A percentile compares a stretch with the other conserved stretches of the same genome.
phyloP scores from a whole-genome alignment of 2,113 vertebrate species.

The Rhadina sibilatrix region DNA sequence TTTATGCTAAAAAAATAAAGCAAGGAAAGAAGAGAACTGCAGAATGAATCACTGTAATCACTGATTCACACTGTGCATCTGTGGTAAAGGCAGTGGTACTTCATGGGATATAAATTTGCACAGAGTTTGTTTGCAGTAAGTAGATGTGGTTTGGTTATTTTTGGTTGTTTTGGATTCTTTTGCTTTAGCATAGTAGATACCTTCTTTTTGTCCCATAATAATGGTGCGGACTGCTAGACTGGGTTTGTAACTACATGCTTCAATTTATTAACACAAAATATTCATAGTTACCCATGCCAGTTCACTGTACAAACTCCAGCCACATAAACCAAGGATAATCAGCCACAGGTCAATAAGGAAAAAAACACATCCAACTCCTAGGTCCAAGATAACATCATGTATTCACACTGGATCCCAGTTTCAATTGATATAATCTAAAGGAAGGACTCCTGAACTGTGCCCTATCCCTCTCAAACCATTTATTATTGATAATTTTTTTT shows the following conservation, averaged over 20 bases:
- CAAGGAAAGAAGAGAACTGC: neutral
- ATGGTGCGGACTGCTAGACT: neutral
- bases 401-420: neutral
- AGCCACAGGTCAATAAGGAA: neutral
- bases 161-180: neutral
- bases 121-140: neutral
- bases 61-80: neutral
- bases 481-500: neutral
- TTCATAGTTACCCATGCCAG: neutral
- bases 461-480: neutral
- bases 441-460: neutral
- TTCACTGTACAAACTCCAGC: neutral
- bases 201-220: neutral
- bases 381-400: neutral
- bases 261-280: neutral
- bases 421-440: neutral
- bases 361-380: neutral
- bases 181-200: neutral
- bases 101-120: neutral
- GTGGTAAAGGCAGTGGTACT: neutral
- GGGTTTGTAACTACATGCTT: neutral
- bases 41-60: conserved; percentile 1
- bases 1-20: neutral
- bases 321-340: neutral
- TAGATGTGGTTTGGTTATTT: neutral